Percentiles rank a stretch among this genome's conserved stretches.
These are phyloP conservation scores for Rhopalosiphum maidis DNA, from an alignment of 1,140 invertebrate species.

Conservation along the genomic window DNA sequence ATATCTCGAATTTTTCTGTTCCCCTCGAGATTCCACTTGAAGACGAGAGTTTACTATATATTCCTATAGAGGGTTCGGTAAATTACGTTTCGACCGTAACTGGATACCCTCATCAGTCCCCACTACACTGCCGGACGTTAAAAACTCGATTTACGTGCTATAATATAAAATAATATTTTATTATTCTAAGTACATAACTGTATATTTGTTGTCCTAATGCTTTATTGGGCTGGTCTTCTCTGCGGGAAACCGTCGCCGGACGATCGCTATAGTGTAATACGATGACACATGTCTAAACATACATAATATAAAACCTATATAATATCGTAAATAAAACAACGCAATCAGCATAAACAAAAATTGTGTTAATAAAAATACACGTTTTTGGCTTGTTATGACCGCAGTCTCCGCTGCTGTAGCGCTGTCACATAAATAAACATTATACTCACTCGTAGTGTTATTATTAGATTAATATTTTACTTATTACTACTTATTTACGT, in stretches of 20 bases:
- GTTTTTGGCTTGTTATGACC: not conserved
- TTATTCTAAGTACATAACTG: not conserved
- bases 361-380: not conserved
- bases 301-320: not conserved
- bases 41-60: not conserved
- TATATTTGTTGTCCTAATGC: not conserved
- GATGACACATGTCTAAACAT: not conserved
- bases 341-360: conserved; percentile 13
- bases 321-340: conserved; percentile 30
- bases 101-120: not conserved
- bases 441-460: not conserved
- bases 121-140: not conserved
- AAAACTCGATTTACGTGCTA: not conserved
- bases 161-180: conserved; percentile 1
- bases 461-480: not conserved
- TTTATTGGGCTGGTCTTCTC: not conserved
- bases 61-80: not conserved
- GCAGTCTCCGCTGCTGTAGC: too few relatives aligned
- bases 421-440: not conserved
- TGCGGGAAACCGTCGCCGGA: not conserved
- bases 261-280: not conserved
- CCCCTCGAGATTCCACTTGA: not conserved
- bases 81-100: conserved; percentile 22
- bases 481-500: not conserved
- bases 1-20: not conserved